phyloP scores from a whole-genome alignment of 2,888 invertebrate genomes.

The Eupithecia insigniata region DNA sequence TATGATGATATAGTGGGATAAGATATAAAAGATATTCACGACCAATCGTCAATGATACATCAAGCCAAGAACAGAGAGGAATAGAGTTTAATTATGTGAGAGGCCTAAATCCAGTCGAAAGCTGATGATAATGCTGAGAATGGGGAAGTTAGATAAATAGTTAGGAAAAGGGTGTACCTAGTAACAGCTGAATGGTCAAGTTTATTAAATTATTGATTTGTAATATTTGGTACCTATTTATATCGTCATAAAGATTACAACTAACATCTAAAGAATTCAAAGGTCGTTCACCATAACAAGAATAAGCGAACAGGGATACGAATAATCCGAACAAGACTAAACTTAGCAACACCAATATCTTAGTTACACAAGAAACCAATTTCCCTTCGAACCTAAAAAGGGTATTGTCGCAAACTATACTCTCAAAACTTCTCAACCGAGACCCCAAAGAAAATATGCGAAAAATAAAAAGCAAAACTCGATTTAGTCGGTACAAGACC shows the following conservation, averaged over 20 bases:
- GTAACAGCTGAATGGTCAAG: too few relatives aligned
- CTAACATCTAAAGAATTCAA: not conserved
- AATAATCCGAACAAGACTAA: not conserved
- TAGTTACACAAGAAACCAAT: constrained; percentile 44
- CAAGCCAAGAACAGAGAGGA: too few relatives aligned
- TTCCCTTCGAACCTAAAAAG: constrained; percentile 45
- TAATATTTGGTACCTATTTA: too few relatives aligned
- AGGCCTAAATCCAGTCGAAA: too few relatives aligned
- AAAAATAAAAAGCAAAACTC: constrained; percentile 55
- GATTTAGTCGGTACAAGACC: constrained; percentile 49
- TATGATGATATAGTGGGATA: too few relatives aligned
- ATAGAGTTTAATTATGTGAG: too few relatives aligned
- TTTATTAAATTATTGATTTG: too few relatives aligned
- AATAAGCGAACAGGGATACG: not conserved
- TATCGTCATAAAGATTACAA: not conserved
- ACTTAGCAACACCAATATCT: constrained; percentile 30
- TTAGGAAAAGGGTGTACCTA: too few relatives aligned
- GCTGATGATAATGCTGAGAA: too few relatives aligned
- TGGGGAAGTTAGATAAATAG: too few relatives aligned
- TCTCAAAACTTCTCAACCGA: constrained; percentile 42
- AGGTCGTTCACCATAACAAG: not conserved
- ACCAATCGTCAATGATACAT: too few relatives aligned
- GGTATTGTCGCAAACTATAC: constrained; percentile 45
- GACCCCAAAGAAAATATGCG: constrained; percentile 47
- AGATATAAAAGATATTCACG: too few relatives aligned